These are phyloP conservation scores for Cantharis nigra DNA, from an alignment of 2,888 invertebrate genomes.

Conservation along the genomic window DNA sequence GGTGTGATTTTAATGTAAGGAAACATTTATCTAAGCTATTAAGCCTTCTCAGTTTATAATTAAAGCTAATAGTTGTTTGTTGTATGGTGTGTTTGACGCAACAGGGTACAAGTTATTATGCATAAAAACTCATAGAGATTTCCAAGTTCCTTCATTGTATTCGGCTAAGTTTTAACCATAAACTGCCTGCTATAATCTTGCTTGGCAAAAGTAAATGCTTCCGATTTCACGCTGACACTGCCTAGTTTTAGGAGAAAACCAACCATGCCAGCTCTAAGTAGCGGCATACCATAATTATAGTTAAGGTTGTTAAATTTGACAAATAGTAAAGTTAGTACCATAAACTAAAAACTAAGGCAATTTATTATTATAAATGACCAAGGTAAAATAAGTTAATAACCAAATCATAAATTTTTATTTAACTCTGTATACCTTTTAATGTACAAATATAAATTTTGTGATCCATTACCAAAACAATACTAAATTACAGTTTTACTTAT, in stretches of 20 bases:
- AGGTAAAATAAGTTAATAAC: neutral
- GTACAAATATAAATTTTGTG: neutral
- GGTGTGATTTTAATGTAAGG: neutral
- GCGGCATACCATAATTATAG: neutral
- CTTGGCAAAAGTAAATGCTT: neutral
- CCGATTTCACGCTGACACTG: neutral
- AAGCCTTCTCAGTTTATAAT: neutral
- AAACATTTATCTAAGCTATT: neutral
- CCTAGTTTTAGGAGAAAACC: neutral
- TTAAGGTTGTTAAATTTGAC: too few species aligned
- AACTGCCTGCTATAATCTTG: neutral
- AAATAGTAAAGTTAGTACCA: too few species aligned
- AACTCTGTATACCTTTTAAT: neutral
- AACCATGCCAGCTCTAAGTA: neutral
- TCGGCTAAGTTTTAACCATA: neutral
- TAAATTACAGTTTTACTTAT: neutral
- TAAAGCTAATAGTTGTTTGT: neutral
- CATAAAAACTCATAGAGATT: neutral
- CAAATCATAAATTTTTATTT: neutral
- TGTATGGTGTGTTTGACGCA: neutral
- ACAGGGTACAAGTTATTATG: neutral
- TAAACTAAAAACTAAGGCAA: too few species aligned
- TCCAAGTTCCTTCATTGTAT: neutral
- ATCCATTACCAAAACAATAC: neutral
- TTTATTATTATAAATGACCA: too few species aligned